Evolutionary conservation across 2,113 vertebrate genomes (phyloP), one percentile per base, ranked within the genome.

Genomic region (Anhinga anhinga): DNA sequence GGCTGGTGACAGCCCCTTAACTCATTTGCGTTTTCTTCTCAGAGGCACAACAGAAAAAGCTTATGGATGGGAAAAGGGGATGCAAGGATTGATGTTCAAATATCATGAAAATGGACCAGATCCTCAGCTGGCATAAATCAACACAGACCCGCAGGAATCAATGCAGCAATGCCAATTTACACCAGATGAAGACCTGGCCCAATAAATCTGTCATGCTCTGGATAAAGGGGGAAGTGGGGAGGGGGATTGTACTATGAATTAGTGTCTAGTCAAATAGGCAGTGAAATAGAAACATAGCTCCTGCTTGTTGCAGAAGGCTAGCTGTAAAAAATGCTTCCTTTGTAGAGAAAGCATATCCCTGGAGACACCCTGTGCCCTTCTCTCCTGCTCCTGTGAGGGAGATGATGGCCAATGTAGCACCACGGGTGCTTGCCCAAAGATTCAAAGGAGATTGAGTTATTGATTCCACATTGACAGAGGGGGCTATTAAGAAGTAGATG

Each of bases 1-100:
- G 21, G 52, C 73, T 93, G 30, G 30, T 82, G 77, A 76, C 69
- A 95, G 65, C 56, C 85, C 87, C 56, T 95, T 95, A 96, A 90
- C 29, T 97, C 61, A 88, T 96, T 92, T 95, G 55, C 1, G 2
- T 96, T 97, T 97, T 94, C 53, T 71, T 94, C 86, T 94, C 76
- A 90, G 56, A 92, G 42, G 32, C 63, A 34, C 0, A 11, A 90
- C 27, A 53, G 63, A 50, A 88, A 93, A 86, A 91, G n/a, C 25
- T 59, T 58, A 42, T 0, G 0, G 17, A 82, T 83, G 69, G 47
- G 76, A 92, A 88, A 93, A 88, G 10, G 18, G 23, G 27, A 88
- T 83, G 40, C 27, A 83, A 88, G 63, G 67, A 93, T 26, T 83
- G 85, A 86, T 86, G 55, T 71, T 90, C 71, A 92, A 88, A 83